Evolutionary conservation across 23 tunicate species (phyloP).

Genomic region (Botrylloides violaceus): DNA sequence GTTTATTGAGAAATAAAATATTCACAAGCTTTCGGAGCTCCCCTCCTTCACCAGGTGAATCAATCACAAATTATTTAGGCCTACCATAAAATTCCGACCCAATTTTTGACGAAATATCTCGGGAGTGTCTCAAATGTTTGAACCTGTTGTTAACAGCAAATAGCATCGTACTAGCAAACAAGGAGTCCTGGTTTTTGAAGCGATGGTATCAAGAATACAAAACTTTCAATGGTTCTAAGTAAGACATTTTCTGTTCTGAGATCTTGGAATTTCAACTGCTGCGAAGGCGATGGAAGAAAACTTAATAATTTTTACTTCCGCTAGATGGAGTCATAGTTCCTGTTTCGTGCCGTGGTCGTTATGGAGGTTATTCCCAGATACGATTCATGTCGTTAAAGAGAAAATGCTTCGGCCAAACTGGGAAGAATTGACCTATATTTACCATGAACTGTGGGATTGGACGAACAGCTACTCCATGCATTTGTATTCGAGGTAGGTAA

Average conservation of each 20-base stretch:
- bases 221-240: slow-evolving; percentile 70
- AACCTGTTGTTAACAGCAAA: slow-evolving; percentile 77
- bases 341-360: slow-evolving; percentile 99
- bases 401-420: slow-evolving; percentile 95
- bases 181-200: slow-evolving; percentile 75
- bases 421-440: slow-evolving; percentile 82
- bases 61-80: no score
- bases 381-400: slow-evolving; percentile 68
- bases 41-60: no score
- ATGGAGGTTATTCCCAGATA: slow-evolving; percentile 83
- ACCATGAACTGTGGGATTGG: slow-evolving; percentile 88
- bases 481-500: slow-evolving; percentile 76
- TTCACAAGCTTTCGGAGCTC: no score
- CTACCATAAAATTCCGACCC: no score
- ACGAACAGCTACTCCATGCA: slow-evolving; percentile 69
- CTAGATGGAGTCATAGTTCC: slow-evolving; percentile 90
- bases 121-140: no score
- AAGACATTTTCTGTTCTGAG: slow-evolving; percentile 13
- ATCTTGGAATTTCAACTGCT: no score
- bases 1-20: no score
- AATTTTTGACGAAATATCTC: no score
- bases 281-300: background rate
- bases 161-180: slow-evolving; percentile 71
- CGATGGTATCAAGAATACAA: slow-evolving; percentile 88
- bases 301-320: background rate